phyloP scores from a whole-genome alignment of 2,113 vertebrate genomes.

The Salvelinus alpinus region DNA sequence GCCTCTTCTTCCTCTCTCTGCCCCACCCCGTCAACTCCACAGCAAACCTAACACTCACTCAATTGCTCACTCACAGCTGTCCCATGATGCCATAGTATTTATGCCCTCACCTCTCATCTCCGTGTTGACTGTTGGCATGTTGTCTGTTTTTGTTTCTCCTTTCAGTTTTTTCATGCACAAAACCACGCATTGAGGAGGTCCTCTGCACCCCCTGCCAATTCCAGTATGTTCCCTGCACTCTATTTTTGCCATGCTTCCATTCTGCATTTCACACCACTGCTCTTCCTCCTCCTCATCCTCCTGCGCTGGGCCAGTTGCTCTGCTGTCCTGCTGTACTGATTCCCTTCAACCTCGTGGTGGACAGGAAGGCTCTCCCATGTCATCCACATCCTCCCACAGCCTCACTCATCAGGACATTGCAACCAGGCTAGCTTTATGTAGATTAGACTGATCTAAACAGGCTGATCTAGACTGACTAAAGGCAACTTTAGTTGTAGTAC shows the following conservation, averaged over 20 bases:
- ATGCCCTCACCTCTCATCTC: constrained; percentile 67
- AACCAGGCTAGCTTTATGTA: neutral
- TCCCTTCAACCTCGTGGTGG: neutral
- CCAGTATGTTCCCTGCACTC: constrained; percentile 75
- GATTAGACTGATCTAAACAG: too few relatives aligned
- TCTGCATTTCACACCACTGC: constrained; percentile 56
- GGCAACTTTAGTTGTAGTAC: too few relatives aligned
- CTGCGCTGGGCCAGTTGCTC: constrained; percentile 24
- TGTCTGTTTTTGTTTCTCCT: constrained; percentile 76
- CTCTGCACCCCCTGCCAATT: constrained; percentile 72
- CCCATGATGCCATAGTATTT: constrained; percentile 28
- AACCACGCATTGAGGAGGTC: constrained; percentile 69
- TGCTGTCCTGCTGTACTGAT: constrained; percentile 2
- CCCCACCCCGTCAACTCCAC: constrained; percentile 36
- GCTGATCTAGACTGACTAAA: too few relatives aligned
- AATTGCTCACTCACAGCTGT: constrained; percentile 35
- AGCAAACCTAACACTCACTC: constrained; percentile 31
- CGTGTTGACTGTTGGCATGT: constrained; percentile 76
- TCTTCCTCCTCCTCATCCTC: constrained; percentile 39
- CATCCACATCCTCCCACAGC: constrained; percentile 1
- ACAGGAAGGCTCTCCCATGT: neutral
- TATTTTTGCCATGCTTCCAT: constrained; percentile 63
- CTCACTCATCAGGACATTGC: constrained; percentile 13
- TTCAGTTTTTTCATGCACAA: constrained; percentile 80
- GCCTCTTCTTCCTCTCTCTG: constrained; percentile 31